phyloP scores from a whole-genome alignment of 2,113 vertebrate genomes.

The Gobio gobio region DNA sequence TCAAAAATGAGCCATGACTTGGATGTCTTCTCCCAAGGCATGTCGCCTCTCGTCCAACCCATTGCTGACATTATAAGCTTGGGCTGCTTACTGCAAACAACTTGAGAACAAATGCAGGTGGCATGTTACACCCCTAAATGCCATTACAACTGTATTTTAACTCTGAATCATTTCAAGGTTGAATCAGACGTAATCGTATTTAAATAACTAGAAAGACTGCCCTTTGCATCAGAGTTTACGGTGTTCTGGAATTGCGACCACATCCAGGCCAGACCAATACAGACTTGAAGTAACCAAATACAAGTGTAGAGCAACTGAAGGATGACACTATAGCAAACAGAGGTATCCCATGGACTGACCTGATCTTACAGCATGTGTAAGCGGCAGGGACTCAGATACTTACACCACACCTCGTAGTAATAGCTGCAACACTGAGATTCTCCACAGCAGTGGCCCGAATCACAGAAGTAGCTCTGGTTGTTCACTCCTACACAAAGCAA shows the following conservation, averaged over 20 bases:
- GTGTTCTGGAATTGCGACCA: neutral
- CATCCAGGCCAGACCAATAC: neutral
- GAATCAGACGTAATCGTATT: neutral
- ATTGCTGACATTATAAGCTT: neutral
- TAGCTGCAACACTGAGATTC: conserved; percentile 94
- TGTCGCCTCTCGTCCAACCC: neutral
- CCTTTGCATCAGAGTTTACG: neutral
- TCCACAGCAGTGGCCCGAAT: conserved; percentile 93
- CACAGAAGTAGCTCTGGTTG: conserved; percentile 94
- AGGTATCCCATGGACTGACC: neutral
- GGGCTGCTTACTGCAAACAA: neutral
- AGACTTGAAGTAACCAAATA: neutral
- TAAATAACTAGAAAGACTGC: neutral
- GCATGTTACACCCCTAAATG: neutral
- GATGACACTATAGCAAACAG: neutral
- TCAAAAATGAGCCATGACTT: neutral
- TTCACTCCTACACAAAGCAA: conserved; percentile 87
- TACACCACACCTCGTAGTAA: conserved; percentile 98
- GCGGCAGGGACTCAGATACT: conserved; percentile 67
- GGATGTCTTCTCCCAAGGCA: neutral
- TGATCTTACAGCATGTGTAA: neutral
- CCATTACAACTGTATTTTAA: neutral
- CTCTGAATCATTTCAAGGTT: neutral
- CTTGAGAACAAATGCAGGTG: neutral
- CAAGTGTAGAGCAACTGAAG: neutral